These are phyloP conservation scores for Neogobius melanostomus DNA, from an alignment of 2,113 vertebrate species.

Conservation along the genomic window DNA sequence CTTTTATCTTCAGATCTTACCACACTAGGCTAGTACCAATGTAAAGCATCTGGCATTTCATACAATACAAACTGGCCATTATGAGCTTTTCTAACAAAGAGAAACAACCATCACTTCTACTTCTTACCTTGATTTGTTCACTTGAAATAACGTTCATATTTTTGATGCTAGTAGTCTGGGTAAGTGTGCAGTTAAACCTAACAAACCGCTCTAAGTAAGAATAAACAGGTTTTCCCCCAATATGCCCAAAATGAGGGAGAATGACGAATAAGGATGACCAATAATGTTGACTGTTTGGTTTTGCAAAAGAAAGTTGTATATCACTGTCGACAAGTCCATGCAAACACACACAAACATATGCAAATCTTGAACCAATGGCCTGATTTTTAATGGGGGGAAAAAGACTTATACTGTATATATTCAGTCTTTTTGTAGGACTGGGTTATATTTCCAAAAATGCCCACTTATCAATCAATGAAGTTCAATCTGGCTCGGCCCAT, in stretches of 20 bases:
- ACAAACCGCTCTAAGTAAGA: neutral
- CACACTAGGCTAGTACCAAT: neutral
- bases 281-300: neutral
- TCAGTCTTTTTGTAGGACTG: conserved; percentile 25
- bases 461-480: conserved; percentile 62
- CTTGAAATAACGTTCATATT: no score
- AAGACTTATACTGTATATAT: conserved; percentile 32
- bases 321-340: neutral
- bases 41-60: neutral
- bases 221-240: neutral
- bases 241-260: neutral
- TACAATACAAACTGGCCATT: no score
- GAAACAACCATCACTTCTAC: no score
- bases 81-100: no score
- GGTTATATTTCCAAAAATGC: conserved; percentile 52
- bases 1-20: neutral
- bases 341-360: conserved; percentile 18
- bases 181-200: no score
- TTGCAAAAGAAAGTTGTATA: neutral
- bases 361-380: conserved; percentile 35
- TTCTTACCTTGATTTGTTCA: no score
- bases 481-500: neutral
- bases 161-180: no score
- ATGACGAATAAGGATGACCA: neutral
- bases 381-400: conserved; percentile 46